These are phyloP conservation scores for Malacosoma neustria DNA, from an alignment of 2,888 invertebrate genomes.

Conservation along the genomic window DNA sequence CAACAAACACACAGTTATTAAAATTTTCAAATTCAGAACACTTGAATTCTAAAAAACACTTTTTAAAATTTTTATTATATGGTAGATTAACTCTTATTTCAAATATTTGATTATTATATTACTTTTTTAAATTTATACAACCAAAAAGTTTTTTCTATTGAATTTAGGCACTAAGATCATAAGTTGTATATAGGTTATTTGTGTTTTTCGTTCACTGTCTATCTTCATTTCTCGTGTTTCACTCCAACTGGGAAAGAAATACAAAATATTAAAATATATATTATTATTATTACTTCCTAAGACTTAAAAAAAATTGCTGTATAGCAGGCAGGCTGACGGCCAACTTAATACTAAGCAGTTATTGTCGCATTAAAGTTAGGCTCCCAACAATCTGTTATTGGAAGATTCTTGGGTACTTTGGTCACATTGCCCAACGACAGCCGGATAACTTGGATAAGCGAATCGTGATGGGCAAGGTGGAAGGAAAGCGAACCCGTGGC, in stretches of 20 bases:
- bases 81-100: not conserved
- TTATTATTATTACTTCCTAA: too few species aligned
- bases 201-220: conserved; percentile 23
- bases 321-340: too few species aligned
- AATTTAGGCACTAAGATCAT: conserved; percentile 30
- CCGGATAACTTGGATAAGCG: too few species aligned
- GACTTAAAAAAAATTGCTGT: too few species aligned
- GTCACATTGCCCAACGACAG: too few species aligned
- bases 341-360: too few species aligned
- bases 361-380: too few species aligned
- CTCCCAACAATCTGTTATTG: too few species aligned
- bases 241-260: conserved; percentile 26
- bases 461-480: too few species aligned
- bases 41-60: not conserved
- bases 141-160: not conserved
- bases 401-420: too few species aligned
- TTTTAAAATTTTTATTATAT: not conserved
- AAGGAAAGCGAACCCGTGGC: too few species aligned
- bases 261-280: conserved; percentile 18
- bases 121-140: not conserved
- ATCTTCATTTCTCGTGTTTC: conserved; percentile 52
- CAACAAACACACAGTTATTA: conserved; percentile 2
- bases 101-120: not conserved
- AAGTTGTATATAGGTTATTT: conserved; percentile 23
- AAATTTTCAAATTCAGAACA: not conserved